Evolutionary conservation across 2,888 invertebrate genomes (phyloP).

Genomic region (Drosophila fungiperda): DNA sequence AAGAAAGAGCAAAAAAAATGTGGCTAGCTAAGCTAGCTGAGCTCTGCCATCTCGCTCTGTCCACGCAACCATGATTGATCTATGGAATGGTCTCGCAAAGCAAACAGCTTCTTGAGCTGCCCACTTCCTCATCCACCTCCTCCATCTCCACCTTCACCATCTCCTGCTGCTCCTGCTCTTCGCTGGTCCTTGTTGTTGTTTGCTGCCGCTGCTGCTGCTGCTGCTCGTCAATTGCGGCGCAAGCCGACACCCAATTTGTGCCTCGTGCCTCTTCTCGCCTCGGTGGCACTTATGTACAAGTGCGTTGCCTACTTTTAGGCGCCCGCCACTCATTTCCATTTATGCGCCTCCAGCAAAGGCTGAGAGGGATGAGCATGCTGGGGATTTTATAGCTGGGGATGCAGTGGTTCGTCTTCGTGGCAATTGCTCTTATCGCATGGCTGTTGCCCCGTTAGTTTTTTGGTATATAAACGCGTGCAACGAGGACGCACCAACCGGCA

Average conservation of each 20-base stretch:
- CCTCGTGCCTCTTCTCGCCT: conserved; percentile 9
- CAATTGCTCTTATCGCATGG: conserved; percentile 68
- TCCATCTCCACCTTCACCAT: background rate
- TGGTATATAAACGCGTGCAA: conserved; percentile 71
- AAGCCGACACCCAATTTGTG: conserved; percentile 52
- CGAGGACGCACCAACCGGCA: conserved; percentile 55
- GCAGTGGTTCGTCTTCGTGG: conserved; percentile 50
- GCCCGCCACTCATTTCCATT: conserved; percentile 71
- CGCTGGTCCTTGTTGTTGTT: background rate
- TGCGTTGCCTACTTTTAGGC: conserved; percentile 75
- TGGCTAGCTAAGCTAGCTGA: conserved; percentile 35
- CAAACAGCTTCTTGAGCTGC: conserved; percentile 31
- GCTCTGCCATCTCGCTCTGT: conserved; percentile 35
- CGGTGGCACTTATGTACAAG: conserved; percentile 62
- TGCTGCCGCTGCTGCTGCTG: conserved; percentile 6
- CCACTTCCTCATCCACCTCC: background rate
- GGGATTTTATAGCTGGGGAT: background rate
- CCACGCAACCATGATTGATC: conserved; percentile 51
- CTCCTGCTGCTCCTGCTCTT: background rate
- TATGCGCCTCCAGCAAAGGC: conserved; percentile 41
- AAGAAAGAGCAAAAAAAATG: conserved; percentile 24
- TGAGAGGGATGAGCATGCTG: background rate
- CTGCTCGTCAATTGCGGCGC: conserved; percentile 18
- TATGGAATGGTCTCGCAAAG: conserved; percentile 22
- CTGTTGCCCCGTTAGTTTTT: conserved; percentile 61